These are phyloP conservation scores for Isurus oxyrinchus DNA, from an alignment of 2,113 vertebrate genomes.

Conservation along the genomic window DNA sequence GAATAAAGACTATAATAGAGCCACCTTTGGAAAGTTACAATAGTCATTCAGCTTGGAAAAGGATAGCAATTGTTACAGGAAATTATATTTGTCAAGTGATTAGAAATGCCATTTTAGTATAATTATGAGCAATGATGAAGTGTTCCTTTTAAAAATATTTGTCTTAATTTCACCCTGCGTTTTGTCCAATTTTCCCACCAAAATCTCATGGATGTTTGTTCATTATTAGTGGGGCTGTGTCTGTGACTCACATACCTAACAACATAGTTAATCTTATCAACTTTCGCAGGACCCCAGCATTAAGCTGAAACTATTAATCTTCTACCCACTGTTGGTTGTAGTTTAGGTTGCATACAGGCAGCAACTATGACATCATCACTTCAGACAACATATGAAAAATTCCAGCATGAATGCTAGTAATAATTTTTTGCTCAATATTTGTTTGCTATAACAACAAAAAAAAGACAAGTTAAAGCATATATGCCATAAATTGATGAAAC, in stretches of 20 bases:
- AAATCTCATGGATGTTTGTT: constrained; percentile 19
- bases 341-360: constrained; percentile 16
- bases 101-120: not conserved
- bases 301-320: constrained; percentile 24
- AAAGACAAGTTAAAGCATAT: not conserved
- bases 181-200: constrained; percentile 14
- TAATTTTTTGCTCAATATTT: not conserved
- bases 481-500: not conserved
- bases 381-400: not conserved
- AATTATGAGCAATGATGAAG: constrained; percentile 20
- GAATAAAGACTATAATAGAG: not conserved
- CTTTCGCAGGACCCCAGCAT: constrained; percentile 9
- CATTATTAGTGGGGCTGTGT: not conserved
- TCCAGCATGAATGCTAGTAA: not conserved
- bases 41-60: not conserved
- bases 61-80: not conserved
- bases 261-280: constrained; percentile 1
- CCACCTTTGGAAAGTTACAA: not conserved
- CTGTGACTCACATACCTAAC: constrained; percentile 23
- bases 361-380: constrained; percentile 16
- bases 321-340: not conserved
- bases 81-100: constrained; percentile 18
- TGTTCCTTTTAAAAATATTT: constrained; percentile 29
- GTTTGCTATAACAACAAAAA: not conserved
- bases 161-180: constrained; percentile 7